A percentile compares a stretch with the other conserved stretches of the same genome.
Conservation (phyloP, 2,113 vertebrate genomes). For the Apteryx mantelli region DNA sequence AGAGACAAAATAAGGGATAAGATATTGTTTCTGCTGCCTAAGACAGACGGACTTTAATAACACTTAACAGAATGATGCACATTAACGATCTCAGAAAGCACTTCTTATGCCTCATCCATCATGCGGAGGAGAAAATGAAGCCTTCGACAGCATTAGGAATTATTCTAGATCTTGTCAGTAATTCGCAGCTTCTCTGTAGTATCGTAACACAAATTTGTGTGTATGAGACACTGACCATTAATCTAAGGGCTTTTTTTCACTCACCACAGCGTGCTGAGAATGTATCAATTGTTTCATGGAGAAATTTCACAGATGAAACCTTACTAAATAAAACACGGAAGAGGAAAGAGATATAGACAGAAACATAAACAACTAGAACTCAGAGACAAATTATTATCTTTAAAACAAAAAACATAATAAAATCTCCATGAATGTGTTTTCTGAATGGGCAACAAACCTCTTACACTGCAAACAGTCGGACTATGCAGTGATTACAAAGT, state of each 20-base stretch:
- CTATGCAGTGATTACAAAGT: slow-evolving; percentile 46
- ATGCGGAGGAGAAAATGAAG: slow-evolving; percentile 81
- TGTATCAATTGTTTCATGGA: slow-evolving; percentile 77
- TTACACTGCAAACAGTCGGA: not conserved
- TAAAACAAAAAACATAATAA: slow-evolving; percentile 54
- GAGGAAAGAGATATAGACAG: slow-evolving; percentile 68
- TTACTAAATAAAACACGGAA: slow-evolving; percentile 75
- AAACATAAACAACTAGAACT: slow-evolving; percentile 68
- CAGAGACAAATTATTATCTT: slow-evolving; percentile 71
- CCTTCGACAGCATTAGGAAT: slow-evolving; percentile 84
- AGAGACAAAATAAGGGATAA: slow-evolving; percentile 67
- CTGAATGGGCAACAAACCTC: slow-evolving; percentile 20
- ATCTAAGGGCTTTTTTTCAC: slow-evolving; percentile 74
- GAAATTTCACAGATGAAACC: slow-evolving; percentile 73
- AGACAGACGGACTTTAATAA: slow-evolving; percentile 85
- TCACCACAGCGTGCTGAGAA: slow-evolving; percentile 66
- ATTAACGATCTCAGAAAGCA: slow-evolving; percentile 84
- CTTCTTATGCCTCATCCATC: slow-evolving; percentile 83
- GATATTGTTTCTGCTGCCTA: slow-evolving; percentile 75
- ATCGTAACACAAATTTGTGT: slow-evolving; percentile 80
- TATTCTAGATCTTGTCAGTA: slow-evolving; percentile 86
- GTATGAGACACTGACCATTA: slow-evolving; percentile 82
- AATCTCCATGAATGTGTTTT: slow-evolving; percentile 12
- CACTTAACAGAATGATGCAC: slow-evolving; percentile 83
- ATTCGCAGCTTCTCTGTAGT: slow-evolving; percentile 79